Base-by-base conservation (phyloP, 2,797 vertebrate genomes). In the Lerista edwardsae region DNA sequence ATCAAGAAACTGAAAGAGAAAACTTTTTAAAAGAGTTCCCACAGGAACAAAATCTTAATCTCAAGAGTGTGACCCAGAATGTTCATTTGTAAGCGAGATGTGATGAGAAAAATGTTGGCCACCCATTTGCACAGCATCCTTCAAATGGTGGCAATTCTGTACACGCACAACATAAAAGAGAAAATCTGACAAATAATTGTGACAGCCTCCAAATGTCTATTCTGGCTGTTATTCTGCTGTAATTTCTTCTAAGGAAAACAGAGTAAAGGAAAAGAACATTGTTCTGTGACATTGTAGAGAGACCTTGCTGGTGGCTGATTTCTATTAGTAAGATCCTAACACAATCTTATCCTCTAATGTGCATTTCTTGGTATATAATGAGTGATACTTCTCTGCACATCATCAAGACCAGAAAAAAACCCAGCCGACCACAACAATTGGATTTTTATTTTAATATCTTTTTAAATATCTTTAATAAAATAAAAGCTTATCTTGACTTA, bases 181-280 rank as follows among this genome's bases (percentile, higher is more conserved):
- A 51, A 1, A 75, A 61, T 61, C 2, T 76, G 55, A 36, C 1
- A 41, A 55, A 55, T 83, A 86, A 80, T 84, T 74, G 1, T 82
- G 84, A 72, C 41, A 83, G 69, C 2, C 5, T 3, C 8, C 55
- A 8, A 61, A 34, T 75, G 61, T 51, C 77, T 87, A 84, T 80
- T 84, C 76, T 55, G 51, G 23, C 1, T 69, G 31, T 87, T 86
- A 64, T 84, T 86, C 88, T 71, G 69, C 61, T 86, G 17, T 77
- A 75, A 62, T 44, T 77, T 83, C 62, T 87, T 72, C 14, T 68
- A 82, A 71, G 3, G 77, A 75, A 75, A 64, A 39, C 31, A 39
- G 9, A 71, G 34, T 34, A 39, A 19, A n/a, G 31, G 21, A 51
- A 68, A 47, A 29, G 12, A 29, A 17, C 11, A 62, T 74, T 77